Base-by-base conservation (phyloP, 37 sponge, comb jelly and placozoan species). In the Dysidea cf. avara region DNA sequence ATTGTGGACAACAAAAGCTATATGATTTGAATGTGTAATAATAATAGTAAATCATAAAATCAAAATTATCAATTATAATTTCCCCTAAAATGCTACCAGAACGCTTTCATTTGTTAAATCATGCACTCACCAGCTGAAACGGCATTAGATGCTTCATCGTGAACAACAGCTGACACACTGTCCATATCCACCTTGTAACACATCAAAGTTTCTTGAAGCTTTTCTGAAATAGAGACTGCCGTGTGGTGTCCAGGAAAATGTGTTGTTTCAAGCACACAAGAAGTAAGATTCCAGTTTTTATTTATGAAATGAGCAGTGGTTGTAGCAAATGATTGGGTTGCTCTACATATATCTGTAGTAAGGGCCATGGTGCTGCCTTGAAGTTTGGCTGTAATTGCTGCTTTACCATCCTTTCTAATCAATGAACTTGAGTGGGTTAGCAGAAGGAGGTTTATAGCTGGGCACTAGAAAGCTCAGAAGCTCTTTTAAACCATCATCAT, bases 171-270 rank as follows among this genome's bases (percentile, higher is more conserved):
- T n/a, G 17, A 21, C 11, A 58, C 17, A 13, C 34, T 24, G 6
- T 64, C 35, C 34, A 7, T 12, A 30, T 6, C 14, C 33, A 64
- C 16, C 29, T n/a, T 40, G 20, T 30, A 33, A 6, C 11, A 18
- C 16, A 5, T 17, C 32, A 29, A 11, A 29, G 24, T 9, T 6
- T 26, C 65, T 18, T 64, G 9, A 11, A 64, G 29, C 65, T 64
- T 13, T 64, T 64, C 65, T 38, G 11, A 24, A 33, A 64, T 64
- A 16, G 14, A 16, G 12, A 13, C 11, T 13, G n/a, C 65, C 16
- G 65, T 64, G 34, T 64, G 65, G 37, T 26, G 7, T 13, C 65
- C 65, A 26, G 65, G 65, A 26, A 64, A 64, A 9, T 17, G 65
- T n/a, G 16, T 49, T 49, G 52, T 49, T 49, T 16, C 65, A 24